Conservation (phyloP, 1,140 invertebrate genomes). For the Scaptomyza hsui region DNA sequence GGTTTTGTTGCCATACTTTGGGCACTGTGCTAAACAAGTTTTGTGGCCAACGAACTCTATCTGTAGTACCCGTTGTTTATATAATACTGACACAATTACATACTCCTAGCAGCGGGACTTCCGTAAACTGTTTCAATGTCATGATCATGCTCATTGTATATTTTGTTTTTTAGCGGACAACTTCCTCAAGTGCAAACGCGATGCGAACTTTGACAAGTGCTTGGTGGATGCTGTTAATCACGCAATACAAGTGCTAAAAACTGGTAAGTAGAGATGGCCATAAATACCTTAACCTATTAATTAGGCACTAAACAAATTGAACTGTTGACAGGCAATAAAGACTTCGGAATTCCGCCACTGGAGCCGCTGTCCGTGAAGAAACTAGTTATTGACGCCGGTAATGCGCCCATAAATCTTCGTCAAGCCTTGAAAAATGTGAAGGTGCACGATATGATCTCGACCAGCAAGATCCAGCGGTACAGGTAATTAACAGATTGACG, state of each 20-base stretch:
- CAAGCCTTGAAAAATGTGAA: constrained; percentile 86
- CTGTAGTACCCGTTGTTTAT: constrained; percentile 8
- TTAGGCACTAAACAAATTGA: constrained; percentile 25
- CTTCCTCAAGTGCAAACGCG: constrained; percentile 78
- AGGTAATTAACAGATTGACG: constrained; percentile 50
- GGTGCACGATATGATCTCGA: constrained; percentile 85
- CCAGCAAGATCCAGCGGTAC: constrained; percentile 79
- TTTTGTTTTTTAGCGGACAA: constrained; percentile 57
- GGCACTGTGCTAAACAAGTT: constrained; percentile 59
- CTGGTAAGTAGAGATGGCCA: constrained; percentile 49
- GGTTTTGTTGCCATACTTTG: constrained; percentile 35
- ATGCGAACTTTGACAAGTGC: constrained; percentile 81
- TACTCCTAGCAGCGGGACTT: constrained; percentile 37
- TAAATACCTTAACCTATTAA: background rate
- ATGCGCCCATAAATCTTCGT: constrained; percentile 84
- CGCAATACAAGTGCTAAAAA: constrained; percentile 72
- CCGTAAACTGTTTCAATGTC: constrained; percentile 70
- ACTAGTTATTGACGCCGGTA: constrained; percentile 80
- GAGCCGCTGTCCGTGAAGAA: constrained; percentile 81
- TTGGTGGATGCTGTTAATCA: constrained; percentile 79
- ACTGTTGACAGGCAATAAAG: constrained; percentile 75
- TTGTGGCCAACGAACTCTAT: constrained; percentile 75
- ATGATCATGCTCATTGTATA: constrained; percentile 43
- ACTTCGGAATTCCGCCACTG: constrained; percentile 81
- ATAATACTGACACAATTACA: constrained; percentile 64